phyloP scores from a whole-genome alignment of 2,888 invertebrate genomes.

The Pemphredon lugubris region DNA sequence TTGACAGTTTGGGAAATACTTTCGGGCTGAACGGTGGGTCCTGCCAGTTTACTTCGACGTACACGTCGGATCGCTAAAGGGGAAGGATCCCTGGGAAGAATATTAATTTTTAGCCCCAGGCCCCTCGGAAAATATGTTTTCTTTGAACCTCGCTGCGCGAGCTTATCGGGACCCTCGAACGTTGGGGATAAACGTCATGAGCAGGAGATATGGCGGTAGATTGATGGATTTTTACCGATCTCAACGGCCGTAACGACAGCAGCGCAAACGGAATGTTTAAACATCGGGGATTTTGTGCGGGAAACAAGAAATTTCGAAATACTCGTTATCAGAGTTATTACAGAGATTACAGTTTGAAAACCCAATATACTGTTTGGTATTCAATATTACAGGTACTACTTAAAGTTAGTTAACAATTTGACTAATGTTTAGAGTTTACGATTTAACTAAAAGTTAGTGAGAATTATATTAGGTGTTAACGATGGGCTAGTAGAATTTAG shows the following conservation, averaged over 20 bases:
- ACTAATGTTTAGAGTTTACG: too few relatives aligned
- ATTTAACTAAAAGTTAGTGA: too few relatives aligned
- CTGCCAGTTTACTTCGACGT: slow-evolving; percentile 45
- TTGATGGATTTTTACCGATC: slow-evolving; percentile 57
- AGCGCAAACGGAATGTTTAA: slow-evolving; percentile 19
- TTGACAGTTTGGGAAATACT: slow-evolving; percentile 77
- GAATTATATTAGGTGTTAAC: too few relatives aligned
- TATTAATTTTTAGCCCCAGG: slow-evolving; percentile 70
- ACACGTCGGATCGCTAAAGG: slow-evolving; percentile 33
- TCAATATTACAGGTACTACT: too few relatives aligned
- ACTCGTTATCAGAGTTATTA: slow-evolving; percentile 3
- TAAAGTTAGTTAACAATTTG: too few relatives aligned
- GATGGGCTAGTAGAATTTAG: too few relatives aligned
- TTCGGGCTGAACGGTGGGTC: slow-evolving; percentile 51
- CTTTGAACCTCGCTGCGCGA: slow-evolving; percentile 43
- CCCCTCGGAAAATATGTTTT: slow-evolving; percentile 62
- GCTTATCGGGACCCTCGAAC: slow-evolving; percentile 41
- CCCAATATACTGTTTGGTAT: too few relatives aligned
- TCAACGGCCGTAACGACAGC: slow-evolving; percentile 42
- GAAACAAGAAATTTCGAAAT: slow-evolving; percentile 1
- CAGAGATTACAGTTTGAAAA: too few relatives aligned
- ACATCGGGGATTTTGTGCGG: slow-evolving; percentile 41
- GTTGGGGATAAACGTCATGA: slow-evolving; percentile 46
- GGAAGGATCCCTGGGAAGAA: slow-evolving; percentile 52
- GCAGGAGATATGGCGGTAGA: slow-evolving; percentile 41